Evolutionary conservation across 2,797 vertebrate species (phyloP), one percentile per base, ranked within the genome.

Genomic region (Molossus molossus): DNA sequence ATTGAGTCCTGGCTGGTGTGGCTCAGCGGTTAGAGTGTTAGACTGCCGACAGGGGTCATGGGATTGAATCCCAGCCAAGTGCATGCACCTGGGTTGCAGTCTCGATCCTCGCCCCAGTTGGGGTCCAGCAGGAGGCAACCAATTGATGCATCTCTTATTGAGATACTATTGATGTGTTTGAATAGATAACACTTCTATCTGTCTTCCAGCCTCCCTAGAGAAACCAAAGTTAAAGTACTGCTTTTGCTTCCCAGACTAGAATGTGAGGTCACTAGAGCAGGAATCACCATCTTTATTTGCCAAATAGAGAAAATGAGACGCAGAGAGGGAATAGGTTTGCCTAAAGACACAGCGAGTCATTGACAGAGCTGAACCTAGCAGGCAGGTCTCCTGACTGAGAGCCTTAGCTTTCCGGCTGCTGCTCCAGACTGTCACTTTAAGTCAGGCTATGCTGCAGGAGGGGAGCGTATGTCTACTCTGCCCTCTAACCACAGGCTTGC

Each of bases 351-450:
- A 40, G 80, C 48, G 60, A 9, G 6, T 12, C 6, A 1, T 0
- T 40, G 60, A 57, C 9, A 1, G 21, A 60, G 60, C 60, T 5
- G 3, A 50, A 29, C 14, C 76, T 72, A 0, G 13, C 64, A 7
- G 1, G 0, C 29, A 14, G 72, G 33, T 13, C 25, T 58, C 37
- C 60, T 48, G 48, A 25, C 17, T 0, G 0, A 1, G 33, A 33
- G 27, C 72, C 25, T 27, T 0, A 9, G 64, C 21, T 64, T 3
- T 73, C 53, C 58, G 15, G 12, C 18, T n/a, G 11, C 60, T 21
- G 21, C 91, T 80, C 14, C 12, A 21, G 33, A 27, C 62, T 7
- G 6, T 53, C 82, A 1, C 1, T 23, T 18, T 48, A 20, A 10
- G 75, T 37, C 15, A 0, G 23, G 18, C 62, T 2, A 5, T 90